Percentiles rank a stretch among this genome's conserved stretches.
phyloP scores from a whole-genome alignment of 2,888 invertebrate genomes.

The Tenodera sinensis region DNA sequence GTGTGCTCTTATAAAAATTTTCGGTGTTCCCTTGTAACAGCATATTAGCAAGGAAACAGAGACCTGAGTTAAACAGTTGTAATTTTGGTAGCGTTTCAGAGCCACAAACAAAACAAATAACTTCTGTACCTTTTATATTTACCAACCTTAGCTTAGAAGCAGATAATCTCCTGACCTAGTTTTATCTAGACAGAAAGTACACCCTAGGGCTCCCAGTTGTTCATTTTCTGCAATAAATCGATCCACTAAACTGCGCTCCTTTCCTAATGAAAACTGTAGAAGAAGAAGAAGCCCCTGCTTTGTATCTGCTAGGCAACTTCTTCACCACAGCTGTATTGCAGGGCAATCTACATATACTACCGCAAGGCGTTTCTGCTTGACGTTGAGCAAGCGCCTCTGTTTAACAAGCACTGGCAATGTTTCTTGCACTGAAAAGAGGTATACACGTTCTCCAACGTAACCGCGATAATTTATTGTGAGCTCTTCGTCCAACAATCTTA shows the following conservation, averaged over 20 bases:
- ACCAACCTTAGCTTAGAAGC: no score
- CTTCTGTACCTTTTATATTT: no score
- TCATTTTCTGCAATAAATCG: neutral
- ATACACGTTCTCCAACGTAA: neutral
- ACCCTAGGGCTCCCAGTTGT: neutral
- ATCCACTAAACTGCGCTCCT: neutral
- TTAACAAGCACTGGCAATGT: neutral
- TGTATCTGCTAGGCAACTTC: neutral
- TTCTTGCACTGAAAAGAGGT: neutral
- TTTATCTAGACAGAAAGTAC: neutral
- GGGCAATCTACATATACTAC: neutral
- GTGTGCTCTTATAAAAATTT: no score
- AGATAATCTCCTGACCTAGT: neutral
- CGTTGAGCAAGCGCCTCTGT: neutral
- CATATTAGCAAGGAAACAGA: no score
- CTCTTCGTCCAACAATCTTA: neutral
- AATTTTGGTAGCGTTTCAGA: no score
- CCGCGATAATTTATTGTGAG: neutral
- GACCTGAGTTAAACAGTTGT: no score
- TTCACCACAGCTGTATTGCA: neutral
- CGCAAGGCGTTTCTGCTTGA: neutral
- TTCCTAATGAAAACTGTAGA: neutral
- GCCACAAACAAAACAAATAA: no score
- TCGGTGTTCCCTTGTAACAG: no score
- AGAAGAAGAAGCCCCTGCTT: neutral